Evolutionary conservation across 2,113 vertebrate species (phyloP), one percentile per base, ranked within the genome.

Genomic region (Chinchilla lanigera): DNA sequence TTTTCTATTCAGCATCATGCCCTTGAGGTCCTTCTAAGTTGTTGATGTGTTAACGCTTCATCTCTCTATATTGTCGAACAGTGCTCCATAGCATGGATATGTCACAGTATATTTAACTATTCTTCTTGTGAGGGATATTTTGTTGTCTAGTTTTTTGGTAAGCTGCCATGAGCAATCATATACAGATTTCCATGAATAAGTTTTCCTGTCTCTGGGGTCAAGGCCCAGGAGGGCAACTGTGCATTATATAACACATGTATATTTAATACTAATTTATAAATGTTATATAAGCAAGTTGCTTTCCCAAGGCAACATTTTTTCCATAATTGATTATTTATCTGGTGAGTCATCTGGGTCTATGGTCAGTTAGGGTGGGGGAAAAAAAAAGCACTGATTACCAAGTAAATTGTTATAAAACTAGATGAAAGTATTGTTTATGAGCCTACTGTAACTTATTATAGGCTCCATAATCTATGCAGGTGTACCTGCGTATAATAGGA

Each of bases 241-340:
- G 8, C 30, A 24, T 47, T 93, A 52, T 30, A 35, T 13, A 30
- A 56, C 38, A 77, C 63, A 24, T 58, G 28, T 35, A 69, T 81
- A 19, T 67, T 54, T 75, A 81, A 17, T 30, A 71, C 3, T 33
- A 65, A 65, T 61, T 86, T 89, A 71, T 69, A 92, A 85, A 61
- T n/a, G 86, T 60, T 69, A 73, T 87, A 80, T 47, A 82, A 91
- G 63, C 44, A 75, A 44, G 30, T 83, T 75, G 75, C 65, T 82
- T 89, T 94, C 41, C 67, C 60, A 78, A 95, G 85, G n/a, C 56
- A 77, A 91, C 14, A 44, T 77, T 92, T 86, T 77, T 83, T 47
- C 30, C 28, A n/a, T 69, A 11, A 88, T 0, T 73, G 54, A 47
- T 41, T 65, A 56, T 54, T 80, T 69, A 65, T 52, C 38, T 77